Evolutionary conservation across 2,888 invertebrate genomes (phyloP).

Genomic region (Hirtodrosophila alboralis): DNA sequence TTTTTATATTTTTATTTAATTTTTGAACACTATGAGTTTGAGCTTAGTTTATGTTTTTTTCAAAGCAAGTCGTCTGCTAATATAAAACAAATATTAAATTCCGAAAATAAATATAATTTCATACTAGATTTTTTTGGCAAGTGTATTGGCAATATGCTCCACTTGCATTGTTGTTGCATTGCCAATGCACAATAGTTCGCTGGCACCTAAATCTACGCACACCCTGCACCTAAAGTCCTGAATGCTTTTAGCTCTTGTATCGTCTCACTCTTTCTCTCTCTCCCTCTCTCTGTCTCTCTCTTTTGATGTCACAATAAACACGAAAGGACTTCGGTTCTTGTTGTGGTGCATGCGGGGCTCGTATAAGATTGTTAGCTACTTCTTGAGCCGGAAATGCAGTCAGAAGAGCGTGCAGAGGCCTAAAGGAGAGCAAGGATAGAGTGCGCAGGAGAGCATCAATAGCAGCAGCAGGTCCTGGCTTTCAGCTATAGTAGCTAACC

Average conservation of each 20-base stretch:
- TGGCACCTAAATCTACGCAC: slow-evolving; percentile 24
- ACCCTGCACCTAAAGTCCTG: background rate
- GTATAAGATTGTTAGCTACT: slow-evolving; percentile 34
- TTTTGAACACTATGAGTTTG: too few species aligned
- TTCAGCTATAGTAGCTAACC: too few species aligned
- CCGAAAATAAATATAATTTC: background rate
- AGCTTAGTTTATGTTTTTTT: too few species aligned
- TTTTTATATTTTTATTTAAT: too few species aligned
- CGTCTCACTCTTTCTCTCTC: too few species aligned
- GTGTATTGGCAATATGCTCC: slow-evolving; percentile 39
- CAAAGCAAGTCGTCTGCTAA: too few species aligned
- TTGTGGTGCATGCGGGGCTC: slow-evolving; percentile 12
- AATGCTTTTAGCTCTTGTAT: slow-evolving; percentile 41
- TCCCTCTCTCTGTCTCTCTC: too few species aligned
- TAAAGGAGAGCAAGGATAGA: slow-evolving; percentile 5
- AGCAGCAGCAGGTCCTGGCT: background rate
- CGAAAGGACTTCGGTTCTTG: slow-evolving; percentile 37
- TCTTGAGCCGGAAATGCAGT: slow-evolving; percentile 63
- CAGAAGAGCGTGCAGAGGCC: slow-evolving; percentile 25
- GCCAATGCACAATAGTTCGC: slow-evolving; percentile 18
- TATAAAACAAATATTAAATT: too few species aligned
- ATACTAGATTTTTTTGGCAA: slow-evolving; percentile 10
- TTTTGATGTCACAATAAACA: slow-evolving; percentile 28
- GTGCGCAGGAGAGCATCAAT: slow-evolving; percentile 22
- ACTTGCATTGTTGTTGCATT: slow-evolving; percentile 32